Percentiles rank a stretch among this genome's conserved stretches.
Evolutionary conservation across 2,888 invertebrate genomes (phyloP).

Genomic region (Peribatodes rhomboidaria): DNA sequence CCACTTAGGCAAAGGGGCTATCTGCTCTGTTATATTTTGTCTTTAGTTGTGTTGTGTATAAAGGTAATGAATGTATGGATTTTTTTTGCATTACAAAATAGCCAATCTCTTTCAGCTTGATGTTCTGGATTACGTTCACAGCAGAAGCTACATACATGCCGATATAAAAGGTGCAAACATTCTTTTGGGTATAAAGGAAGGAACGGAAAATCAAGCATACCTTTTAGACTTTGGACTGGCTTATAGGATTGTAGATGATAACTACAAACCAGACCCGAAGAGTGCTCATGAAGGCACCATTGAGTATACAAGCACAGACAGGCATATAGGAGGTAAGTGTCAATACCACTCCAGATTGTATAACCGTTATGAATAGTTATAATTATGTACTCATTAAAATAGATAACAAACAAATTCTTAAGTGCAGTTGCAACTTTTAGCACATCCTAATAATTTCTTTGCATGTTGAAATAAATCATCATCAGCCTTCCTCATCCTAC

Average conservation of each 20-base stretch:
- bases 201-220: slow-evolving; percentile 90
- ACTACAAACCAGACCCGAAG: slow-evolving; percentile 95
- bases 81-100: no score
- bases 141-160: slow-evolving; percentile 96
- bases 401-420: no score
- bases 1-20: no score
- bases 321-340: slow-evolving; percentile 93
- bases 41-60: no score
- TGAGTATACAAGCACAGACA: slow-evolving; percentile 98
- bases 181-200: slow-evolving; percentile 89
- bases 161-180: slow-evolving; percentile 99
- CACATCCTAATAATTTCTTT: no score
- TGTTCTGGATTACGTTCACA: slow-evolving; percentile 96
- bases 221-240: slow-evolving; percentile 98
- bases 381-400: background rate
- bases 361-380: background rate
- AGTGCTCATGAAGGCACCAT: slow-evolving; percentile 99
- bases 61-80: no score
- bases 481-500: background rate
- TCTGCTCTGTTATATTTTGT: no score
- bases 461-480: no score
- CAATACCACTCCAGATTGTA: background rate
- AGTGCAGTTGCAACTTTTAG: no score
- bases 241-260: slow-evolving; percentile 88
- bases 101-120: slow-evolving; percentile 88